Percentiles rank a stretch among this genome's conserved stretches.
These are phyloP conservation scores for Manacus vitellinus DNA, from an alignment of 2,113 vertebrate species.

Conservation along the genomic window DNA sequence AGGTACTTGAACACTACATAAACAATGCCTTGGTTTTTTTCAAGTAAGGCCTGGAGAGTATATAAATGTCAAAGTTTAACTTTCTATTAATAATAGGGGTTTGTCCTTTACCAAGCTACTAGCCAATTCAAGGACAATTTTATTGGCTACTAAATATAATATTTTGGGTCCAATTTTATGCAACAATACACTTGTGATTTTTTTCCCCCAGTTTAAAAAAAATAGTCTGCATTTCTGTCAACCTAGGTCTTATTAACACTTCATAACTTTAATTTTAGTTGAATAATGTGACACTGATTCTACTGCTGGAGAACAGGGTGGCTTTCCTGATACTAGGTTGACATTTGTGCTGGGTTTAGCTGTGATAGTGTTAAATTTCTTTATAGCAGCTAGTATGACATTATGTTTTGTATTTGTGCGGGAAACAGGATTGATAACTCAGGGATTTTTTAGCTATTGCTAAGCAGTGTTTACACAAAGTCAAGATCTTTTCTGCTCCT, in stretches of 20 bases:
- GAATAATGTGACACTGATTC: not conserved
- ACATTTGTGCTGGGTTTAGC: not conserved
- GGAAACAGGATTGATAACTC: not conserved
- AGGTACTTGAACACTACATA: not conserved
- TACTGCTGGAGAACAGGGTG: not conserved
- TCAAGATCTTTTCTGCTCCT: not conserved
- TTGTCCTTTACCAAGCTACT: not conserved
- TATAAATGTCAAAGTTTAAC: accelerated
- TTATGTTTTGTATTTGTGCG: not conserved
- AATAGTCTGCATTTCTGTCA: not conserved
- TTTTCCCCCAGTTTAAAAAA: not conserved
- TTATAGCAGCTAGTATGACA: not conserved
- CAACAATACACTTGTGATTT: not conserved
- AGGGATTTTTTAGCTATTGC: not conserved
- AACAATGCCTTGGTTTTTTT: not conserved
- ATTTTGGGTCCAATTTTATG: not conserved
- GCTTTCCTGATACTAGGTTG: not conserved
- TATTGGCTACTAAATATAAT: not conserved
- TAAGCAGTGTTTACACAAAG: not conserved
- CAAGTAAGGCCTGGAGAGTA: not conserved
- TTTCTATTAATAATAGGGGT: not conserved
- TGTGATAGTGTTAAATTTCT: not conserved
- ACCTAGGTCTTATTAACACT: not conserved
- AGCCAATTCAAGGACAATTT: not conserved
- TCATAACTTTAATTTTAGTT: not conserved